Evolutionary conservation across 2,888 invertebrate species (phyloP).

Genomic region (Linyphia triangularis): DNA sequence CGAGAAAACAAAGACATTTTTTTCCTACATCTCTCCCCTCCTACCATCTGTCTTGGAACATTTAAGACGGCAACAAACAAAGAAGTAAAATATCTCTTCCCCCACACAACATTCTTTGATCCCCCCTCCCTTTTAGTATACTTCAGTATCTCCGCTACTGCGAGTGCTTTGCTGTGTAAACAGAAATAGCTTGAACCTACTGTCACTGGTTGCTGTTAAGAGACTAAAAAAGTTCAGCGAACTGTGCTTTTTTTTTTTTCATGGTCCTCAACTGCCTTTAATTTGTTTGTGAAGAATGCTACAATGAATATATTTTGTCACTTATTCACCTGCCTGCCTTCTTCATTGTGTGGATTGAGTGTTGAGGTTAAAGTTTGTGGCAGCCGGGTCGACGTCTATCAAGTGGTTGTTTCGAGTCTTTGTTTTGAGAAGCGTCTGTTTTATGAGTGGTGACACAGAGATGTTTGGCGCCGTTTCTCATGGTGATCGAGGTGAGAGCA

Average conservation of each 20-base stretch:
- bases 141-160: neutral
- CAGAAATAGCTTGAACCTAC: conserved; percentile 32
- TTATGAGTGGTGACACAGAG: neutral
- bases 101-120: neutral
- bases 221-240: conserved; percentile 41
- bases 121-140: neutral
- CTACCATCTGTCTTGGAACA: conserved; percentile 17
- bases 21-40: neutral
- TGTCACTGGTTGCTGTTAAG: conserved; percentile 21
- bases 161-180: conserved; percentile 19
- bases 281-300: conserved; percentile 4
- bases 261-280: neutral
- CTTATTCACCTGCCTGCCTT: neutral
- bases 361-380: neutral
- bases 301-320: conserved; percentile 13
- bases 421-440: neutral
- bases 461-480: neutral
- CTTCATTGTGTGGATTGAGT: neutral
- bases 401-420: neutral
- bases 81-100: conserved; percentile 9
- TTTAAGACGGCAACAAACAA: conserved; percentile 21
- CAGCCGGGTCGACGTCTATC: neutral
- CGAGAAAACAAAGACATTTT: conserved; percentile 48
- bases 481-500: too few relatives aligned
- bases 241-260: conserved; percentile 2